Percentiles rank a stretch among this genome's conserved stretches.
These are phyloP conservation scores for Oceanodroma leucorhoa DNA, from an alignment of 2,797 vertebrate genomes.

Conservation along the genomic window DNA sequence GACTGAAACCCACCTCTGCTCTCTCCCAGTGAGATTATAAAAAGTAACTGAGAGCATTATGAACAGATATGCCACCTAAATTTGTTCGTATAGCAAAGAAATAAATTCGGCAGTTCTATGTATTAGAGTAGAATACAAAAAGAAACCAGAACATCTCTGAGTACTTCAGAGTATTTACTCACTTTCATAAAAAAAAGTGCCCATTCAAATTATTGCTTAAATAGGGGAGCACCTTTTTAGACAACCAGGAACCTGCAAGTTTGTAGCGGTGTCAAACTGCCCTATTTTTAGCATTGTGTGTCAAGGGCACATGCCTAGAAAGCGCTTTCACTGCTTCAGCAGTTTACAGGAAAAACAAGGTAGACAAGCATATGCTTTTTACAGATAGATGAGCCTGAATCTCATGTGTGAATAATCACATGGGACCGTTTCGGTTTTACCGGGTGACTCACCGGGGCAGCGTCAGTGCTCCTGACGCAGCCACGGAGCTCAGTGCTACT, in stretches of 20 bases:
- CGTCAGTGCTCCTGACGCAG: background rate
- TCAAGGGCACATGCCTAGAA: slow-evolving; percentile 59
- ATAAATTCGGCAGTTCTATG: background rate
- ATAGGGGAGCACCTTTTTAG: background rate
- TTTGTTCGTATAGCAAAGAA: background rate
- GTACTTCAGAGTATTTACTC: background rate
- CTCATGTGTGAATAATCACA: background rate
- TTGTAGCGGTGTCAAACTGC: background rate
- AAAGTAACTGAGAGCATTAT: background rate
- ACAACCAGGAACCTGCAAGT: background rate
- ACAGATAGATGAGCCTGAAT: background rate
- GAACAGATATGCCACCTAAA: background rate
- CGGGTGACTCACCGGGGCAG: background rate
- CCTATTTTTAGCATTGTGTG: slow-evolving; percentile 43
- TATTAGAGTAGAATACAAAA: background rate
- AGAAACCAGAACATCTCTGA: background rate
- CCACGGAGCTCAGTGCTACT: accelerated
- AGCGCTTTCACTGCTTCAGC: slow-evolving; percentile 33
- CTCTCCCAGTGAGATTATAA: background rate
- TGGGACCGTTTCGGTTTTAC: background rate
- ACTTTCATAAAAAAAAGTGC: background rate
- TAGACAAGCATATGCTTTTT: slow-evolving; percentile 17
- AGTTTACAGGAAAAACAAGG: slow-evolving; percentile 40
- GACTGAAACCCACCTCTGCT: background rate
- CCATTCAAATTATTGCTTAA: background rate